Conservation (phyloP, 2,888 invertebrate genomes). For the Carabus problematicus region DNA sequence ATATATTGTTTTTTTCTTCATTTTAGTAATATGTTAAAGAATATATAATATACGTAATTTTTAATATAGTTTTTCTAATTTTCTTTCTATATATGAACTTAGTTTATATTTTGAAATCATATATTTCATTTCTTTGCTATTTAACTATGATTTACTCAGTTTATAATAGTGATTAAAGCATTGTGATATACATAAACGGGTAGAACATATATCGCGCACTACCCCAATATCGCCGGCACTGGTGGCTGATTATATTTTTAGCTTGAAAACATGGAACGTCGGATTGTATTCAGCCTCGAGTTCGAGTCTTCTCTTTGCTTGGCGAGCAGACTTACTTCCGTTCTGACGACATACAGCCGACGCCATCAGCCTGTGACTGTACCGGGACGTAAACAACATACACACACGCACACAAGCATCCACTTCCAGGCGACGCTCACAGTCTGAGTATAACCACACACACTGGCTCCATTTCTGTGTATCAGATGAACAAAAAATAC, state of each 20-base stretch:
- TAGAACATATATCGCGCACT: neutral
- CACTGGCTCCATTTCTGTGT: slow-evolving; percentile 36
- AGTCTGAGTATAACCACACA: slow-evolving; percentile 22
- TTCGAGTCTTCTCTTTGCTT: slow-evolving; percentile 47
- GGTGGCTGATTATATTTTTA: slow-evolving; percentile 42
- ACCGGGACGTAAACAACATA: slow-evolving; percentile 29
- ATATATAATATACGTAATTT: no score
- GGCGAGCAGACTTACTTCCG: slow-evolving; percentile 50
- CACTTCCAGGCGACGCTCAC: slow-evolving; percentile 18
- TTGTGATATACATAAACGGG: no score
- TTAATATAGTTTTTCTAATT: no score
- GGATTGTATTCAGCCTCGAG: slow-evolving; percentile 40
- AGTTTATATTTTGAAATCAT: no score
- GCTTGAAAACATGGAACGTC: slow-evolving; percentile 36
- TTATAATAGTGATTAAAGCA: no score
- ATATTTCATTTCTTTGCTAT: no score
- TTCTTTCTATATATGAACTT: no score
- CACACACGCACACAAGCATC: neutral
- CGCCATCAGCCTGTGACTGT: slow-evolving; percentile 14
- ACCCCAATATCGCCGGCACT: slow-evolving; percentile 26
- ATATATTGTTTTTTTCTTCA: no score
- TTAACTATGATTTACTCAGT: no score
- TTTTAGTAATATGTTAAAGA: no score
- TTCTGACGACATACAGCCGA: slow-evolving; percentile 47
- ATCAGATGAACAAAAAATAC: slow-evolving; percentile 38